Evolutionary conservation across 1,140 invertebrate species (phyloP), one percentile per base, ranked within the genome.

Genomic region (Pemphigus obesinymphae): DNA sequence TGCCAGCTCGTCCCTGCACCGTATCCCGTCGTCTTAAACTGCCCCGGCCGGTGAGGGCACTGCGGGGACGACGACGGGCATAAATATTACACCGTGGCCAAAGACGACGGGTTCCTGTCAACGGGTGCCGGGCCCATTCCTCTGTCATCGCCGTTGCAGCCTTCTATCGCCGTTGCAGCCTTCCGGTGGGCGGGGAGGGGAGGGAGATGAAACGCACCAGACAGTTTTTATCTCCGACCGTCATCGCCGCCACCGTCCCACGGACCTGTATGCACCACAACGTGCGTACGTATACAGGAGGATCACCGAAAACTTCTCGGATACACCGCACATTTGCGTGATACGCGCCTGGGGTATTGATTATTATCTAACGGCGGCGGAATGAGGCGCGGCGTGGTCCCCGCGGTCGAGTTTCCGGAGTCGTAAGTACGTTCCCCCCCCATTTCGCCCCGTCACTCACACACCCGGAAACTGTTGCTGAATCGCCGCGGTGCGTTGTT

Each of bases 391-490:
- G 43, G 43, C 13, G 43, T 34, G 58, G 29, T 15, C 20, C 50
- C 37, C 37, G 50, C 34, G 73, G 73, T 76, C 73, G 76, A 80
- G 55, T 80, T 26, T 61, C 50, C 50, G 50, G n/a, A 58, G 73
- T 78, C 50, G 58, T 63, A 55, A 40, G 73, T 78, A 78, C 73
- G 34, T 31, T 2, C 73, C 10, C 23, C 34, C n/a, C n/a, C 20
- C 68, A 10, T 58, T 23, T 53, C 50, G 3, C 20, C n/a, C 7
- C 7, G 6, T 53, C 50, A n/a, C 50, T 58, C 53, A n/a, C 13
- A 2, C 17, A n/a, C n/a, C 53, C 53, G 76, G 55, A 80, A 80
- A 80, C 76, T 80, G 76, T 80, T 80, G 76, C 76, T 80, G 53
- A 29, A 61, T 80, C 23, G 76, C 53, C 75, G n/a, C 34, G 37